These are phyloP conservation scores for Junco hyemalis DNA, from an alignment of 2,113 vertebrate species.

Conservation along the genomic window DNA sequence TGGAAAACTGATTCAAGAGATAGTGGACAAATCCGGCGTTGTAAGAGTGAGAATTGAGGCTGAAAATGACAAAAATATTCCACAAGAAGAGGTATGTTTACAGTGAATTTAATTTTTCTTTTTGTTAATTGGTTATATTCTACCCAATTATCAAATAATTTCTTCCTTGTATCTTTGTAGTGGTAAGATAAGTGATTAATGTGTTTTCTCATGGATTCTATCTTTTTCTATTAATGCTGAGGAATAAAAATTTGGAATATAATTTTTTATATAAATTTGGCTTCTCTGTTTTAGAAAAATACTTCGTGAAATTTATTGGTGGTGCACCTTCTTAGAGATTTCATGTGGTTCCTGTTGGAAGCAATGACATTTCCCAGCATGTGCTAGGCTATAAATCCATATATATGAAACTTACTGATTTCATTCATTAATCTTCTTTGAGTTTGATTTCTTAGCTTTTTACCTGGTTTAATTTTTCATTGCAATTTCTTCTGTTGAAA, in stretches of 20 bases:
- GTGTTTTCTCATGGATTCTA: neutral
- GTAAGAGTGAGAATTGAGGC: conserved; percentile 96
- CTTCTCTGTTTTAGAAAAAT: neutral
- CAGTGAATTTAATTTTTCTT: neutral
- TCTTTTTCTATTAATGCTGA: neutral
- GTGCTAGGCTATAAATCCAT: neutral
- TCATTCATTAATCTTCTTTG: neutral
- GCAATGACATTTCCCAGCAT: neutral
- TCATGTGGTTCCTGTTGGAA: neutral
- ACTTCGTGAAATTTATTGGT: neutral
- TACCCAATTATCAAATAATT: neutral
- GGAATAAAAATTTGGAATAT: too few relatives aligned
- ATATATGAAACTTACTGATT: neutral
- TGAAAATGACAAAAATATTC: conserved; percentile 94
- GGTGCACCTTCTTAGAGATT: neutral
- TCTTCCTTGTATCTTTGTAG: neutral
- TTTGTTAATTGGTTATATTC: neutral
- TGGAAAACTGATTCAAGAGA: conserved; percentile 98
- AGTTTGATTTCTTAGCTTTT: neutral
- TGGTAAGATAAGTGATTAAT: neutral
- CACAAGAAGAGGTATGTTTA: conserved; percentile 87
- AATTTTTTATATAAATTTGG: neutral
- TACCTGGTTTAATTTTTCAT: neutral
- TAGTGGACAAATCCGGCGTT: conserved; percentile 98
- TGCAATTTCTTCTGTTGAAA: neutral